A percentile compares a stretch with the other conserved stretches of the same genome.
Evolutionary conservation across 2,888 invertebrate genomes (phyloP).

Genomic region (Eupithecia dodoneata): DNA sequence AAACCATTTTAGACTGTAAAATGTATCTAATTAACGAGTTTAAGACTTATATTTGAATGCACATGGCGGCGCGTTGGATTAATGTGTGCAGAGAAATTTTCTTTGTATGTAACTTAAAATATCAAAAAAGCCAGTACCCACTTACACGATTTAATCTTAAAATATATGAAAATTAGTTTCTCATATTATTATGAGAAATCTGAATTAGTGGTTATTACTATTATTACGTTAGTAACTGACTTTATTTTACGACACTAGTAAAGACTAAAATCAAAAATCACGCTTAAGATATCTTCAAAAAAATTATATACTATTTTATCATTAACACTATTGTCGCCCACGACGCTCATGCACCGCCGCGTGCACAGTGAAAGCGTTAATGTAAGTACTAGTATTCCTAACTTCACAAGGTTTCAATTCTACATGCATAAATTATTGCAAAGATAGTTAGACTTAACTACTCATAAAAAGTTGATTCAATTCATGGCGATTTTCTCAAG

Average conservation of each 20-base stretch:
- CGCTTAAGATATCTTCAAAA: background rate
- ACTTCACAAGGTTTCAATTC: background rate
- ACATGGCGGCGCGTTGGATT: too few species aligned
- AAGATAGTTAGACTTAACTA: background rate
- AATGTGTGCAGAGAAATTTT: too few species aligned
- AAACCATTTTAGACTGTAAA: too few species aligned
- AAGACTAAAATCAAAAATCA: background rate
- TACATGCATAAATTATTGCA: background rate
- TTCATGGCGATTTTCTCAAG: constrained; percentile 10
- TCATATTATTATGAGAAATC: background rate
- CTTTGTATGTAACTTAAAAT: background rate
- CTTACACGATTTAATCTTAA: background rate
- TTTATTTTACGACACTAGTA: background rate
- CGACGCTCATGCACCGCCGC: too few species aligned
- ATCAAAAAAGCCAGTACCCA: background rate
- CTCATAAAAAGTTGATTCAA: background rate
- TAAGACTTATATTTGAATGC: too few species aligned
- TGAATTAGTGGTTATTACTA: background rate
- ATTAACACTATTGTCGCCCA: too few species aligned
- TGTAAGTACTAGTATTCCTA: background rate
- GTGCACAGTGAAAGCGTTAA: too few species aligned
- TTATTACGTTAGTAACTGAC: background rate
- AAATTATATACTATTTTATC: too few species aligned
- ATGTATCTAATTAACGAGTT: too few species aligned
- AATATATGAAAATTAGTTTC: background rate